These are phyloP conservation scores for Taxidea taxus DNA, from an alignment of 2,113 vertebrate species.

Conservation along the genomic window DNA sequence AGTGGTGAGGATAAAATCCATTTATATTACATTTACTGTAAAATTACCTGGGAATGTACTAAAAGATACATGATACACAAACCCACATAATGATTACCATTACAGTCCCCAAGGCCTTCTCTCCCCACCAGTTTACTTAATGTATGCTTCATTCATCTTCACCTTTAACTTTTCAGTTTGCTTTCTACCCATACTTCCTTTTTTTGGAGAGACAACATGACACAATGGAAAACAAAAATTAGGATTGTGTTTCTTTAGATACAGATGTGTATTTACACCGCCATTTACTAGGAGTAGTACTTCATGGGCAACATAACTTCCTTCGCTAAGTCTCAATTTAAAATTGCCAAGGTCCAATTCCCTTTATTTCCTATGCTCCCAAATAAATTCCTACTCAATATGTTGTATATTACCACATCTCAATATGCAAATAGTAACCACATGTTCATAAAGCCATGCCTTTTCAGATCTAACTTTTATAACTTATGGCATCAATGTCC, in stretches of 20 bases:
- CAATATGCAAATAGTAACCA: background rate
- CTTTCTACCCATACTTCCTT: background rate
- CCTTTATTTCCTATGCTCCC: background rate
- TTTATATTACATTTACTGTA: background rate
- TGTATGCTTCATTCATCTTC: background rate
- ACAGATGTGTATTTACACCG: background rate
- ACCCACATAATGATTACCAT: background rate
- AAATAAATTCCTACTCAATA: background rate
- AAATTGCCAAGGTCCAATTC: background rate
- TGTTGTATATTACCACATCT: background rate
- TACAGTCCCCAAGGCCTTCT: rapidly evolving
- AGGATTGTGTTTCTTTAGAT: background rate
- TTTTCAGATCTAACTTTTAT: background rate
- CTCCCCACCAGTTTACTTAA: background rate
- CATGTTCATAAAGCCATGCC: background rate
- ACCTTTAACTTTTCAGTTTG: background rate
- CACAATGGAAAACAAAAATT: background rate
- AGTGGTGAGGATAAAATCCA: background rate
- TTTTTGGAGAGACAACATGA: background rate
- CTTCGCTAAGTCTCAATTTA: background rate
- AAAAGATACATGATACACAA: background rate
- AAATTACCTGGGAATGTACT: background rate
- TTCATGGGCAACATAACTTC: background rate
- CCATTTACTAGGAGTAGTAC: background rate
- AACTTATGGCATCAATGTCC: background rate